phyloP scores from a whole-genome alignment of 2,113 vertebrate species.

The Columbina picui region DNA sequence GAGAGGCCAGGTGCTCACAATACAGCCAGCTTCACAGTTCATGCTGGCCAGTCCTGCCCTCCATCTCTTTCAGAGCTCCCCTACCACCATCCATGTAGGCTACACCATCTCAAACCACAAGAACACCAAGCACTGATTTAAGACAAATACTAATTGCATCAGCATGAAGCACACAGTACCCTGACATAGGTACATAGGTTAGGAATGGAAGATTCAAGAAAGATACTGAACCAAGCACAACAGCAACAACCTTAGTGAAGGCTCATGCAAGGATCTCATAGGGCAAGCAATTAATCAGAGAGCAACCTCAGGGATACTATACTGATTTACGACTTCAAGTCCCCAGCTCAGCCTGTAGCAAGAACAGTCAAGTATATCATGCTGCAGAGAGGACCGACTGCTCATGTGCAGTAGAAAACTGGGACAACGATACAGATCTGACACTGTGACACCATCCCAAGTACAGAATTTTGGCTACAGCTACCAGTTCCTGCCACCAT shows the following conservation, averaged over 20 bases:
- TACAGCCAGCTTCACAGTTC: neutral
- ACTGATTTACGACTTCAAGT: neutral
- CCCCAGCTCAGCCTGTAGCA: neutral
- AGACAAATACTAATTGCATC: neutral
- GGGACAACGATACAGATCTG: neutral
- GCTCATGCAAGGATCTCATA: neutral
- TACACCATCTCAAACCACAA: neutral
- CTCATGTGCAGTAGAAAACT: neutral
- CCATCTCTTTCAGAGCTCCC: neutral
- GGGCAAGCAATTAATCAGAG: neutral
- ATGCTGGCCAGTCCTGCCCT: neutral
- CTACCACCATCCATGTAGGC: neutral
- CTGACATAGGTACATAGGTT: neutral
- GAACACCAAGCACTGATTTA: accelerated
- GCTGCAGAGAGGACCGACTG: neutral
- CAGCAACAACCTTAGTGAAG: neutral
- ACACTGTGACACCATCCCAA: accelerated
- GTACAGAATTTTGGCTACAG: neutral
- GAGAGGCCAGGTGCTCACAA: accelerated
- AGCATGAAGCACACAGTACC: accelerated
- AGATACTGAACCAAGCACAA: neutral
- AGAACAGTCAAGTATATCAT: neutral
- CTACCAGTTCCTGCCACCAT: neutral
- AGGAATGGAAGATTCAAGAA: neutral
- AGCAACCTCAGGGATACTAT: neutral